phyloP scores from a whole-genome alignment of 2,888 invertebrate genomes.

The Diplolepis rosae region DNA sequence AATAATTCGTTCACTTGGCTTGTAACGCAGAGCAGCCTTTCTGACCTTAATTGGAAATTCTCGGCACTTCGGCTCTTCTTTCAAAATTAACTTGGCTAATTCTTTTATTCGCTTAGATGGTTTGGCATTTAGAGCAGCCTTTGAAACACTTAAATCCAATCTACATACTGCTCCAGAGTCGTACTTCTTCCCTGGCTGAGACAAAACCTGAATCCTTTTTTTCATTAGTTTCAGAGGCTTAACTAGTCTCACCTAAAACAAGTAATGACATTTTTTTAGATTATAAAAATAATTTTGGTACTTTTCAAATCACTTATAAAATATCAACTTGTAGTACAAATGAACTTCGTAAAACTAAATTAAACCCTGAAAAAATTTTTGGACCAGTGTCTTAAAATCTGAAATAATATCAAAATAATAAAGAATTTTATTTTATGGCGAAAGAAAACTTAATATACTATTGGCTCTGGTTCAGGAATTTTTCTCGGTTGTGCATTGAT shows the following conservation, averaged over 20 bases:
- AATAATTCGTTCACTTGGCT: conserved; percentile 48
- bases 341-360: no score
- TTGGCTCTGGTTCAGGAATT: conserved; percentile 53
- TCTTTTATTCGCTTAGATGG: conserved; percentile 47
- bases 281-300: no score
- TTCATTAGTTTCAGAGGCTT: conserved; percentile 52
- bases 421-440: no score
- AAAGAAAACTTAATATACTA: no score
- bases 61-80: conserved; percentile 39
- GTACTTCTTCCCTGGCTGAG: conserved; percentile 33
- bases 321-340: no score
- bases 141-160: conserved; percentile 35
- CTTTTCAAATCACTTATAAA: no score
- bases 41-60: conserved; percentile 49
- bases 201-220: conserved; percentile 48
- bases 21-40: conserved; percentile 53
- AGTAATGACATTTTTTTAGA: background rate
- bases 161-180: background rate
- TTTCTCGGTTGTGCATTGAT: conserved; percentile 56
- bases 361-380: no score
- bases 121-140: conserved; percentile 44
- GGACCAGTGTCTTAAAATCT: no score
- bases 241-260: conserved; percentile 48
- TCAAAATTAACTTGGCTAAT: conserved; percentile 45
- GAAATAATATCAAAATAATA: no score